Evolutionary conservation across 2,113 vertebrate species (phyloP), one percentile per base, ranked within the genome.

Genomic region (Sturnira hondurensis): DNA sequence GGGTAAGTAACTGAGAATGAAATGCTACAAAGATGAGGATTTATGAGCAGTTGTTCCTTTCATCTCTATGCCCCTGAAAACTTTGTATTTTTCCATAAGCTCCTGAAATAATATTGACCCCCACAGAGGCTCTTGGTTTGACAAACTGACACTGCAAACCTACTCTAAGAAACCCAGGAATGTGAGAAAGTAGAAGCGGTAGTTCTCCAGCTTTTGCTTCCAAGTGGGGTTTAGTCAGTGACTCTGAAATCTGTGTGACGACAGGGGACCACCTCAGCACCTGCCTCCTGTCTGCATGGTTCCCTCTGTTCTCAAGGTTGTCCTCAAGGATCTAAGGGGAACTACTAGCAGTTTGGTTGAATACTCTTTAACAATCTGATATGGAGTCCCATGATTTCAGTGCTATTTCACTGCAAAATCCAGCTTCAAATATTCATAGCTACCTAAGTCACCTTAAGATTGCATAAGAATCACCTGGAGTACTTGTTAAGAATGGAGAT

Each of bases 81-180:
- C 47, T 33, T 73, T 89, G 45, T 73, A 10, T 13, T 68, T 76
- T 36, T 28, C 54, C 38, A 54, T 84, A 90, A 93, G 65, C 19
- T 95, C 20, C 61, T 84, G 52, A 95, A 94, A 81, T 91, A 81
- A 58, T 26, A 22, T 94, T 86, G 70, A 84, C n/a, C 47, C 36
- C n/a, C 38, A 3, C 12, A 67, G 45, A 89, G n/a, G 7, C 19
- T 80, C 71, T 73, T 89, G 77, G 33, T 91, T 91, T 71, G 86
- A 65, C 67, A 22, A 96, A 14, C 31, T 33, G 67, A 24, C n/a
- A 7, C 22, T 31, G 15, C n/a, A 38, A 61, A 33, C 43, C 11
- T 65, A 10, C 10, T 7, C 20, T 6, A 10, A 43, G 31, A 24
- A 91, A 68, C 24, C 38, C 56, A 76, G 38, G 13, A 11, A 0